Base-by-base conservation (phyloP, 2,797 vertebrate genomes). In the Decapterus maruadsi region DNA sequence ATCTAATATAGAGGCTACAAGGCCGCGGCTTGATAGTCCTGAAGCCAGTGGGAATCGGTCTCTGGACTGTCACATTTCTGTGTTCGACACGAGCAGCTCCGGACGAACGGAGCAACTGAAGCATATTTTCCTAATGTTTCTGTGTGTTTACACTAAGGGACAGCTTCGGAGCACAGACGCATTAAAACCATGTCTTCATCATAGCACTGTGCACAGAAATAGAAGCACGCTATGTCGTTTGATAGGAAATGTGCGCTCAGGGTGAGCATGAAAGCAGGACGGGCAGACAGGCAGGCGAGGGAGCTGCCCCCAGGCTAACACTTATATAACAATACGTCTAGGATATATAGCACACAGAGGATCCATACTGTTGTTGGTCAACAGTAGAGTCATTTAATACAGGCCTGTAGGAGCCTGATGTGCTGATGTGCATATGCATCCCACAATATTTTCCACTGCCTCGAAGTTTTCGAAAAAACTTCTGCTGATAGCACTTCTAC, bases 281-380 rank as follows among this genome's bases (percentile, higher is more conserved):
- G 80, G 82, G 87, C 78, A 88, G 89, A 91, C 89, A 79, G 84
- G 62, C 68, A 64, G 62, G 89, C 89, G 89, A 87, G 83, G 70
- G 75, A 80, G 87, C 79, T 89, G 82, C 83, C 94, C 94, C 91
- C 85, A 71, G 87, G 93, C 91, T 82, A 92, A 86, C 93, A 90
- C 92, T 94, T 95, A 93, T 86, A 94, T 89, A 91, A 90, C 84
- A 78, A 90, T 91, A 90, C 84, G 83, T 91, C 91, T 90, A 64
- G 85, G 80, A 88, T 89, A 87, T 88, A 93, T 89, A 61, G 90
- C 84, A 87, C 92, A 92, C 89, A 86, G 89, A 91, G 90, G 90
- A 92, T 92, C 87, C 91, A 93, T 93, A 91, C 81, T 73, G 81
- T 56, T 80, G 84, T 85, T 89, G 84, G 85, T 89, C 89, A 92